phyloP scores from a whole-genome alignment of 2,888 invertebrate genomes.

The Leptinotarsa tumamoca region DNA sequence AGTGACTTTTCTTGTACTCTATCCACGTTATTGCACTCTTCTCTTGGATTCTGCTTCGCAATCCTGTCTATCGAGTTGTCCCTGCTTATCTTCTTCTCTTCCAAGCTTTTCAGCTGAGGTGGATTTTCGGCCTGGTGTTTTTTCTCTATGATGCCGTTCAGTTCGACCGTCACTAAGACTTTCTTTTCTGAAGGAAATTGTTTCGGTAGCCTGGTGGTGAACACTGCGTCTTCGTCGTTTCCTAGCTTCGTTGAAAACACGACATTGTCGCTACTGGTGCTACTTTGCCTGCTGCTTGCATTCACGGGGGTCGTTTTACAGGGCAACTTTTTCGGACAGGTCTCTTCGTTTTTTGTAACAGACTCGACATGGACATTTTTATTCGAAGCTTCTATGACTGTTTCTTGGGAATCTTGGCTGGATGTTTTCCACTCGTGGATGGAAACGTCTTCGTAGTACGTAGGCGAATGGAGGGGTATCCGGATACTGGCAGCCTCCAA shows the following conservation, averaged over 20 bases:
- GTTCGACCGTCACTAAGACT: neutral
- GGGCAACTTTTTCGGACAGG: too few relatives aligned
- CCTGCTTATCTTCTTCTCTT: too few relatives aligned
- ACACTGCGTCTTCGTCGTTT: conserved; percentile 75
- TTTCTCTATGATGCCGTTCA: conserved; percentile 32
- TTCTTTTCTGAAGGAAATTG: conserved; percentile 34
- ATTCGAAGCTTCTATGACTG: conserved; percentile 63
- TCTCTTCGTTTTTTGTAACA: conserved; percentile 49
- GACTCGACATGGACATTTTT: conserved; percentile 51
- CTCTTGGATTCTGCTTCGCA: too few relatives aligned
- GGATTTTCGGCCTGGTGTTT: conserved; percentile 4
- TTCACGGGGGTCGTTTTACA: conserved; percentile 30
- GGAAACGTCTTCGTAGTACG: conserved; percentile 71
- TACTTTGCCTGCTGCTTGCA: conserved; percentile 59
- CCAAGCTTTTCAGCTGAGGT: too few relatives aligned
- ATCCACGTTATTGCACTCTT: neutral
- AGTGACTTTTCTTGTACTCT: conserved; percentile 30
- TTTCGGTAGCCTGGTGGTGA: conserved; percentile 68
- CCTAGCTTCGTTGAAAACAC: conserved; percentile 78
- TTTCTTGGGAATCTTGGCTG: conserved; percentile 69
- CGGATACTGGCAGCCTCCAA: conserved; percentile 75
- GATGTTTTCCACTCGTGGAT: conserved; percentile 61
- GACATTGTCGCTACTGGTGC: conserved; percentile 67
- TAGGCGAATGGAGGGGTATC: conserved; percentile 82
- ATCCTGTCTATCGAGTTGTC: too few relatives aligned